Conservation (phyloP, 2,113 vertebrate genomes). For the Willisornis vidua region DNA sequence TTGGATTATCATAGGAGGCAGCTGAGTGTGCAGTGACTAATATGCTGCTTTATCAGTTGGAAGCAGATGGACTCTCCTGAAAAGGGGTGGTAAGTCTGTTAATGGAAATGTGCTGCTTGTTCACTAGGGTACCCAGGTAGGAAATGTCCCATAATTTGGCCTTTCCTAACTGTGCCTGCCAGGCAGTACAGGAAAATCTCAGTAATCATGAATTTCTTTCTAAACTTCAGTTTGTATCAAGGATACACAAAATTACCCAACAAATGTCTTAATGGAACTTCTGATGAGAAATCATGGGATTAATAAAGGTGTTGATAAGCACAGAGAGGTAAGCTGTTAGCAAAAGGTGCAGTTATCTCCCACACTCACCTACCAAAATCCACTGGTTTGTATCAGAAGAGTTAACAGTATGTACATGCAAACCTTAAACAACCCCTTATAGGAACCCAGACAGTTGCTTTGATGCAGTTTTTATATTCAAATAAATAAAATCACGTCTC, state of each 20-base stretch:
- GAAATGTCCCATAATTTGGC: neutral
- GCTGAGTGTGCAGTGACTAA: neutral
- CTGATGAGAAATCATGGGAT: neutral
- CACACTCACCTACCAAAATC: neutral
- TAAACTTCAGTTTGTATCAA: neutral
- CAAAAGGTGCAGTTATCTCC: neutral
- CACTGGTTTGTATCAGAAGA: neutral
- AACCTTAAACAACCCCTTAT: neutral
- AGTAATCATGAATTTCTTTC: neutral
- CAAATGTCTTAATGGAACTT: neutral
- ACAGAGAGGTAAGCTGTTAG: neutral
- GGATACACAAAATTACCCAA: neutral
- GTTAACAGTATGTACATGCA: neutral
- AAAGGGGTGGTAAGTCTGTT: neutral
- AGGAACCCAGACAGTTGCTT: neutral
- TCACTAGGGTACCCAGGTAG: neutral
- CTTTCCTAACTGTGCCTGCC: neutral
- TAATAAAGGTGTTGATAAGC: neutral
- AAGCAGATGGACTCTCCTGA: conserved; percentile 2
- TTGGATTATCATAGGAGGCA: neutral
- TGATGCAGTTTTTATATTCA: neutral
- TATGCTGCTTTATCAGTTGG: conserved; percentile 14
- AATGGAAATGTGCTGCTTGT: neutral
- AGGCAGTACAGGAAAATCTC: neutral
- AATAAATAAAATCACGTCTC: neutral